Conservation (phyloP, 2,888 invertebrate genomes). For the Digitonthophagus gazella region DNA sequence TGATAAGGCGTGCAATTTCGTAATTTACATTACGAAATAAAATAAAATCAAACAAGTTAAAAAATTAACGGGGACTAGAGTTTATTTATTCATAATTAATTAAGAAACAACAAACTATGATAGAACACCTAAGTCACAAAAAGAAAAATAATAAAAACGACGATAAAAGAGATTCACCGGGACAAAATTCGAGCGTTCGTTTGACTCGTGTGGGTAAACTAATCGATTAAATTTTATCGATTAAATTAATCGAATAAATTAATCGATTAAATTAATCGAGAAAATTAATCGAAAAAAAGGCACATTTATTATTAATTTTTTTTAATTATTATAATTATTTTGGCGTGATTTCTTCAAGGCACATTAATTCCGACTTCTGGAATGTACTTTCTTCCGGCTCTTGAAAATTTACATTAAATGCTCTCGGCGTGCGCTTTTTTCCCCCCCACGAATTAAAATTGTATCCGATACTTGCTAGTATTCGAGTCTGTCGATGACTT, state of each 20-base stretch:
- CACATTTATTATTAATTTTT: no score
- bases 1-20: no score
- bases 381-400: neutral
- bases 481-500: slow-evolving; percentile 52
- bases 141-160: neutral
- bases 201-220: no score
- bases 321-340: no score
- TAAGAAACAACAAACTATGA: neutral
- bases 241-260: no score
- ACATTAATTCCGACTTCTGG: neutral
- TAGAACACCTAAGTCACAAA: neutral
- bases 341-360: neutral
- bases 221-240: no score
- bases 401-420: neutral
- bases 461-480: slow-evolving; percentile 71
- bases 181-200: neutral
- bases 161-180: neutral
- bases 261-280: no score
- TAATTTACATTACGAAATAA: no score
- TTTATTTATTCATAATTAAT: neutral
- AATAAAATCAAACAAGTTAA: no score
- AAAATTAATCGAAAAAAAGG: neutral
- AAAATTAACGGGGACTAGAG: neutral
- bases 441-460: slow-evolving; percentile 55
- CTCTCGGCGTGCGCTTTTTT: neutral